Percentiles rank a stretch among this genome's conserved stretches.
These are phyloP conservation scores for Manis crassicaudata DNA, from an alignment of 2,797 vertebrate genomes.

Conservation along the genomic window DNA sequence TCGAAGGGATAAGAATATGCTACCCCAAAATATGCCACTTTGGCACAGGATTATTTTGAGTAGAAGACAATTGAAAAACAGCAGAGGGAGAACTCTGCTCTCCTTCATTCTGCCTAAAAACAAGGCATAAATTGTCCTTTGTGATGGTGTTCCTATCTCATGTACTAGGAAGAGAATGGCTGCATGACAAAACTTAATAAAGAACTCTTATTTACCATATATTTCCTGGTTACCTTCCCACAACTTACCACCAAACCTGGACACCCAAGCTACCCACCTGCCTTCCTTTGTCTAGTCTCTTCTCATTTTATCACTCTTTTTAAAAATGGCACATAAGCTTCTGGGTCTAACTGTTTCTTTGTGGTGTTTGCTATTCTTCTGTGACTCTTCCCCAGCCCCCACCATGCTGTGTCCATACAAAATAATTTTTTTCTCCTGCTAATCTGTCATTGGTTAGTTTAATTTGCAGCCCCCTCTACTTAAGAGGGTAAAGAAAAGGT, in stretches of 20 bases:
- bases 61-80: not conserved
- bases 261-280: not conserved
- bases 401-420: not conserved
- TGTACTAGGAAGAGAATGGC: not conserved
- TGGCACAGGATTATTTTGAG: slow-evolving; percentile 33
- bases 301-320: not conserved
- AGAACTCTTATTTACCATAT: not conserved
- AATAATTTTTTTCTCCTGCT: not conserved
- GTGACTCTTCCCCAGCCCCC: not conserved
- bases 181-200: not conserved
- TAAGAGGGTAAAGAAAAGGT: not conserved
- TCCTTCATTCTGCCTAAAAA: not conserved
- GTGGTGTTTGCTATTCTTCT: not conserved
- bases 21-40: not conserved
- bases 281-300: not conserved
- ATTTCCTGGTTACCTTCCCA: not conserved
- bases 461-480: not conserved
- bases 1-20: slow-evolving; percentile 16
- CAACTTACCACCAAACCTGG: not conserved
- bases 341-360: not conserved
- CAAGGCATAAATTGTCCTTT: not conserved
- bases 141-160: not conserved
- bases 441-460: not conserved
- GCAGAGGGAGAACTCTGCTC: not conserved
- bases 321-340: not conserved